Evolutionary conservation across 2,113 vertebrate genomes (phyloP), one percentile per base, ranked within the genome.

Genomic region (Limanda limanda): DNA sequence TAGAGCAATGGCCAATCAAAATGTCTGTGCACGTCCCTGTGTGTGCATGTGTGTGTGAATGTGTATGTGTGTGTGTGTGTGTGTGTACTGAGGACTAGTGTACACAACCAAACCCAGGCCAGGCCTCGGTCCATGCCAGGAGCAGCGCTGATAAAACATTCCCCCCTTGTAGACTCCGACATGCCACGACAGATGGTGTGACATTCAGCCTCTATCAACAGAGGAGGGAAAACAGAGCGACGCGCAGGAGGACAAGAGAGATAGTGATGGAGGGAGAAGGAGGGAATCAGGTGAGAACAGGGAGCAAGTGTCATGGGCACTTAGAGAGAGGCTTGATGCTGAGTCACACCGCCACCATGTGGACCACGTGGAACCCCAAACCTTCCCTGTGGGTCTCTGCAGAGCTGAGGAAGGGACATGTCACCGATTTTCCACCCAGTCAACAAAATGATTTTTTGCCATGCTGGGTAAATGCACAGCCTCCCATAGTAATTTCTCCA

Each of bases 261-360:
- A 76, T n/a, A 56, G 67, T 35, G 74, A 76, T 56, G 69, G 72
- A 69, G 77, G 77, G 72, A 59, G 61, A 72, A 73, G 80, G 63
- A 20, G 78, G 60, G 71, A 78, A 83, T 85, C 83, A 92, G 91
- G 92, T 92, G 89, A 85, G 55, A 79, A 84, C 66, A 83, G 18
- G 67, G 81, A 83, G 52, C 68, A 67, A 65, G 70, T 62, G 83
- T 84, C 78, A 76, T 48, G 67, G 57, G 55, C 23, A 6, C 45
- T 51, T 66, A 18, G 71, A 59, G 42, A n/a, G 55, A 73, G 71
- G n/a, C 45, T 64, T 27, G 84, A 63, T 13, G 73, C 80, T 92
- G 92, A 90, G 79, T 86, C 62, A 90, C 81, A 91, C 93, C 84
- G 82, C 93, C 93, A 89, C 92, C 92, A 86, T 79, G 91, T 93